Conservation (phyloP, 2,888 invertebrate genomes). For the Sympetrum striolatum region DNA sequence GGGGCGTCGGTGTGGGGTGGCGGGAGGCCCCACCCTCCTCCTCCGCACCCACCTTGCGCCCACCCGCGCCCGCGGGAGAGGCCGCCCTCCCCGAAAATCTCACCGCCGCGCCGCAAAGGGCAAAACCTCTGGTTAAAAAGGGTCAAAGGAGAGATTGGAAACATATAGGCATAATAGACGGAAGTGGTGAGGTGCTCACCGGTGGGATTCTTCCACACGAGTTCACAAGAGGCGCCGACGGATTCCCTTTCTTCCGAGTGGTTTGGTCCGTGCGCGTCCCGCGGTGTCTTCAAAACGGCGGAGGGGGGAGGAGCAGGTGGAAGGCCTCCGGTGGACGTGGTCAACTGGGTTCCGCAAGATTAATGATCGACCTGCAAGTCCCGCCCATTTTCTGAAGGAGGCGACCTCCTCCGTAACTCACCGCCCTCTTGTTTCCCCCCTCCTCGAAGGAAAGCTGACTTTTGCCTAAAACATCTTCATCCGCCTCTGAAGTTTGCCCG, state of each 20-base stretch:
- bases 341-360: not conserved
- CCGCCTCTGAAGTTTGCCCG: not conserved
- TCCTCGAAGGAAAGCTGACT: not conserved
- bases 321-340: not conserved
- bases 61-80: not conserved
- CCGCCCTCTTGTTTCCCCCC: not conserved
- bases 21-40: not conserved
- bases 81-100: not conserved
- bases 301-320: not conserved
- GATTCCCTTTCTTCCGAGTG: not conserved
- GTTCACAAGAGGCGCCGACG: not conserved
- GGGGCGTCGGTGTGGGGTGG: not conserved
- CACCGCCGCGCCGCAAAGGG: not conserved
- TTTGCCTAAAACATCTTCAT: not conserved
- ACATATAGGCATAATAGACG: not conserved
- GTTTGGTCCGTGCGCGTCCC: not conserved
- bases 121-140: not conserved
- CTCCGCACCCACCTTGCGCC: not conserved
- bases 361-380: not conserved
- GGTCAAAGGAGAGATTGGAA: not conserved
- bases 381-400: not conserved
- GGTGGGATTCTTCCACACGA: not conserved
- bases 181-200: not conserved
- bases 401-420: not conserved
- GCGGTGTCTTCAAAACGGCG: not conserved